These are phyloP conservation scores for Euwallacea fornicatus DNA, from an alignment of 1,140 invertebrate species.

Conservation along the genomic window DNA sequence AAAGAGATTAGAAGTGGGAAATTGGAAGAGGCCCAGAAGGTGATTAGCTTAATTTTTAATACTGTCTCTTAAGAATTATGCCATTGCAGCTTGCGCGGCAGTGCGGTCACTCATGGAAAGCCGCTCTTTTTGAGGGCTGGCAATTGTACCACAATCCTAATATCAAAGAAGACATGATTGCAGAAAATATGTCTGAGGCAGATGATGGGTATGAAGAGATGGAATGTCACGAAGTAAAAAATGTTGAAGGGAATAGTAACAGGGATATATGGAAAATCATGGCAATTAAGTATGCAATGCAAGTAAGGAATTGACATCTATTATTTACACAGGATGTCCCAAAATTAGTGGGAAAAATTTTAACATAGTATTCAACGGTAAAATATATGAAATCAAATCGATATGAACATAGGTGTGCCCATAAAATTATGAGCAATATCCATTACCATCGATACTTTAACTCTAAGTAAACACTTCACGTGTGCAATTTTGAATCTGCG, in stretches of 20 bases:
- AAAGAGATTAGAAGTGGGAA: conserved; percentile 82
- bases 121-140: conserved; percentile 89
- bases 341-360: too few species aligned
- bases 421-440: too few species aligned
- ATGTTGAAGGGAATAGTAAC: conserved; percentile 81
- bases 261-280: conserved; percentile 90
- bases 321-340: too few species aligned
- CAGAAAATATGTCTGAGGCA: conserved; percentile 32
- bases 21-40: conserved; percentile 76
- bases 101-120: conserved; percentile 87
- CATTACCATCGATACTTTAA: too few species aligned
- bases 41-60: conserved; percentile 26
- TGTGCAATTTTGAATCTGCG: too few species aligned
- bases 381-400: too few species aligned
- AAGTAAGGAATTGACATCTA: conserved; percentile 44
- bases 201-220: conserved; percentile 42
- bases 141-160: conserved; percentile 81
- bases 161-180: conserved; percentile 51
- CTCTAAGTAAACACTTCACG: too few species aligned
- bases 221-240: conserved; percentile 44
- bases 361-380: too few species aligned
- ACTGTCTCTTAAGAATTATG: not conserved
- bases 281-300: conserved; percentile 72
- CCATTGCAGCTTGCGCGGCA: conserved; percentile 69
- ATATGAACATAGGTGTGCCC: too few species aligned